Evolutionary conservation across 1,140 invertebrate species (phyloP), one percentile per base, ranked within the genome.

Genomic region (Drosophila chauvacae): DNA sequence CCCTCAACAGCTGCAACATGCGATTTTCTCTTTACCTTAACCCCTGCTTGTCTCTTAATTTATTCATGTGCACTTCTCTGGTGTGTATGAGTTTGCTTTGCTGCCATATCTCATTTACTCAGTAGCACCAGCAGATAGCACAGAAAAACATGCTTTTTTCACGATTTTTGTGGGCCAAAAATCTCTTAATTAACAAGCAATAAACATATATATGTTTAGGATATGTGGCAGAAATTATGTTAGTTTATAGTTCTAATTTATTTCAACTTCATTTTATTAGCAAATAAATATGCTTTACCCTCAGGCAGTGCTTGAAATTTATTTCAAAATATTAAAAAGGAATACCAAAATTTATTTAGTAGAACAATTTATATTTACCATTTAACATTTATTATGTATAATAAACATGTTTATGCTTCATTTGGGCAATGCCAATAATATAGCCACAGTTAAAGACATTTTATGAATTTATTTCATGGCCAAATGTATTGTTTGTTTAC

Each of bases 1-100:
- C 66, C 63, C 66, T 55, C 37, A 70, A 68, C 66, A 70, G 66
- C 66, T 70, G 66, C 66, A 55, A 45, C 66, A 68, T 55, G 66
- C 62, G 48, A 70, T 66, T 70, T 70, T 66, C 66, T 70, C 47
- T 39, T 51, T 20, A 23, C 30, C 26, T 69, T 55, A 66, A 55
- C 62, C 47, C 66, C 26, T 20, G 13, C 35, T 37, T 50, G n/a
- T 1, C 51, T 37, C 47, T 44, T 70, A 68, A 45, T 70, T 55
- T 47, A 47, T 70, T 55, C 62, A 45, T 53, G 30, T 26, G 7
- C 14, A 20, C 28, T 68, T 64, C 16, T 61, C 28, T n/a, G 18
- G 23, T 28, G 35, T 39, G 16, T 26, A 16, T 23, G 20, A 55
- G 33, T 37, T 37, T 55, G 51, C 51, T 55, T 55, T 55, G 51